phyloP scores from a whole-genome alignment of 1,140 invertebrate genomes.

The Philaenus spumarius region DNA sequence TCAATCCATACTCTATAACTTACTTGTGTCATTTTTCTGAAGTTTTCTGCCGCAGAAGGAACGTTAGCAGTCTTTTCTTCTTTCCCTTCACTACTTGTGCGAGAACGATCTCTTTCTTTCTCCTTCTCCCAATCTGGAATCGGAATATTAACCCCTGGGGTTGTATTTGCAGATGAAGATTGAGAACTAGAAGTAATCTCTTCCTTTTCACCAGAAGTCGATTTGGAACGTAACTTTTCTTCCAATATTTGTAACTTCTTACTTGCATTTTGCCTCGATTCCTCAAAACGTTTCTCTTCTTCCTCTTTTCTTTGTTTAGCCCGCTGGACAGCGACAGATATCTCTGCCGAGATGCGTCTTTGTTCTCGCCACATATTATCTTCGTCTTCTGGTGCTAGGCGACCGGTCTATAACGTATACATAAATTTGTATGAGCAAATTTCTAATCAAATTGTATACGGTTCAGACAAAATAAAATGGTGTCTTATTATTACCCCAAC shows the following conservation, averaged over 20 bases:
- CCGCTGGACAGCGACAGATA: constrained; percentile 62
- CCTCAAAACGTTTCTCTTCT: constrained; percentile 68
- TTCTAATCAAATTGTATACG: too few relatives aligned
- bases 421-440: too few relatives aligned
- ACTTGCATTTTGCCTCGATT: constrained; percentile 44
- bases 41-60: constrained; percentile 10
- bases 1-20: constrained; percentile 13
- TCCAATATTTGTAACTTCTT: constrained; percentile 30
- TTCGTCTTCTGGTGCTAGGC: constrained; percentile 48
- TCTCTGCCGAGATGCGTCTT: constrained; percentile 56
- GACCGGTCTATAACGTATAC: constrained; percentile 8
- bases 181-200: constrained; percentile 32
- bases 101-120: constrained; percentile 41
- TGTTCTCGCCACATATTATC: constrained; percentile 67
- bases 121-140: constrained; percentile 27
- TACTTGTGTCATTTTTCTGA: constrained; percentile 26
- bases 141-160: constrained; percentile 22
- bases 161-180: background rate
- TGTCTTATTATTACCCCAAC: too few relatives aligned
- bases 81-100: constrained; percentile 17
- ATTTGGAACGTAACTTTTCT: constrained; percentile 26
- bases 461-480: too few relatives aligned
- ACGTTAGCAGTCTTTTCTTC: constrained; percentile 20
- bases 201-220: constrained; percentile 28
- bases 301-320: constrained; percentile 72